These are phyloP conservation scores for Trogon surrucura DNA, from an alignment of 2,113 vertebrate genomes.

Conservation along the genomic window DNA sequence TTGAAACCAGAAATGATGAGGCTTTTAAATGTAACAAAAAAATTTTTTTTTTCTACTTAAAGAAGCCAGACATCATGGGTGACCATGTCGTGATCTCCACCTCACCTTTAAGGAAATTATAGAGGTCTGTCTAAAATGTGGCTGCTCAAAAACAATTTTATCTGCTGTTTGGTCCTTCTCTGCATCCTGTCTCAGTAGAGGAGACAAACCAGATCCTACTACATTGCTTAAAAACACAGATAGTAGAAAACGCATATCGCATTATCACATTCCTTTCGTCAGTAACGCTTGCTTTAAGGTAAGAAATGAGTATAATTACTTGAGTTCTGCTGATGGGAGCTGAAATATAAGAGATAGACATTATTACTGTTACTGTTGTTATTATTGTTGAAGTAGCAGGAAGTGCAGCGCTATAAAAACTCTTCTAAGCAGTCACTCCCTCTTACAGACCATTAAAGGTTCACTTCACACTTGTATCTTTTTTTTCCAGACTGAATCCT, in stretches of 20 bases:
- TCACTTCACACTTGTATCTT: conserved; percentile 24
- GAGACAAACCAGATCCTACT: neutral
- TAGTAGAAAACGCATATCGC: neutral
- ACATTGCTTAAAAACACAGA: neutral
- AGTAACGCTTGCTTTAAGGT: neutral
- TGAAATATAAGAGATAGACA: neutral
- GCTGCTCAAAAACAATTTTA: neutral
- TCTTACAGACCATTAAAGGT: conserved; percentile 34
- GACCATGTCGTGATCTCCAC: neutral
- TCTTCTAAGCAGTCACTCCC: conserved; percentile 22
- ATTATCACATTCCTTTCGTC: neutral
- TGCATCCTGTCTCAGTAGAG: neutral
- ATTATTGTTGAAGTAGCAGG: conserved; percentile 20
- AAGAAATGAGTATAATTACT: conserved; percentile 24
- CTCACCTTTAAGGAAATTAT: neutral
- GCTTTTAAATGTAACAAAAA: neutral
- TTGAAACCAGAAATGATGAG: neutral
- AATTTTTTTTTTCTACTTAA: neutral
- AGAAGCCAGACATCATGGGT: neutral
- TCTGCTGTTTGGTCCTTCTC: neutral
- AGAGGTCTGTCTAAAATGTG: neutral
- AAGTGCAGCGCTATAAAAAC: conserved; percentile 27
- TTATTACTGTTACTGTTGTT: conserved; percentile 30
- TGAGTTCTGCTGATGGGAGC: conserved; percentile 27
- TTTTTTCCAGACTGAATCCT: conserved; percentile 18